Conservation (phyloP, 2,797 vertebrate genomes). For the Geotria australis region DNA sequence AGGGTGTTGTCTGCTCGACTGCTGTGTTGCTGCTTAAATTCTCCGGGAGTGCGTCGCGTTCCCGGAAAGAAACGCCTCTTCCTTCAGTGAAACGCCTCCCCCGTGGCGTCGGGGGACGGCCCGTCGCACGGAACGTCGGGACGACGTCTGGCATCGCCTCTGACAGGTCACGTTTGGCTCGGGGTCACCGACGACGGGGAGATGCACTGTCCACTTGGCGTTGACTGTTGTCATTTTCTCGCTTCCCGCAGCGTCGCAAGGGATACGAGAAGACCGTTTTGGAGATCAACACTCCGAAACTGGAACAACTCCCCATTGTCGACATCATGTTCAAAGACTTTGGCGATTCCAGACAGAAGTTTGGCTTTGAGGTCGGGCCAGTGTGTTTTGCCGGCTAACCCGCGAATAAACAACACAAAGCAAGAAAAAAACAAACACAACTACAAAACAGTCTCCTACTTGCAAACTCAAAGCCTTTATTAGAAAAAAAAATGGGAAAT, state of each 20-base stretch:
- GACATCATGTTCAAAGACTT: conserved; percentile 99
- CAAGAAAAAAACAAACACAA: conserved; percentile 9
- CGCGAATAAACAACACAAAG: conserved; percentile 7
- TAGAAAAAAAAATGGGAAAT: conserved; percentile 12
- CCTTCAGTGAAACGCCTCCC: too few relatives aligned
- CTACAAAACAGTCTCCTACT: conserved; percentile 12
- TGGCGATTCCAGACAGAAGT: conserved; percentile 72
- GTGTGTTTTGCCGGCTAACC: conserved; percentile 87
- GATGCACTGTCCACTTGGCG: too few relatives aligned
- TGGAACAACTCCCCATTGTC: conserved; percentile 77
- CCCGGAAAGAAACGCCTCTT: too few relatives aligned
- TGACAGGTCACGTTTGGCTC: too few relatives aligned
- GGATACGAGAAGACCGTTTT: conserved; percentile 86
- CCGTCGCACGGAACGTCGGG: too few relatives aligned
- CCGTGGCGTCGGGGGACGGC: too few relatives aligned
- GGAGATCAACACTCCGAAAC: conserved; percentile 75
- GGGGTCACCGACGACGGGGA: too few relatives aligned
- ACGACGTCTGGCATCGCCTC: too few relatives aligned
- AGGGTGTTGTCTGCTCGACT: too few relatives aligned
- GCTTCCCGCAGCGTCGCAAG: conserved; percentile 35
- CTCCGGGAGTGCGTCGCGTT: too few relatives aligned
- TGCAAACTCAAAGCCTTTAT: conserved; percentile 12
- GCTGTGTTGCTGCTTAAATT: too few relatives aligned
- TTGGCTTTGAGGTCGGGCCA: conserved; percentile 93
- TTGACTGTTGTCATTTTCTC: not conserved